phyloP scores from a whole-genome alignment of 37 sponge, comb jelly and placozoan genomes.

The Chondrosia reniformis region DNA sequence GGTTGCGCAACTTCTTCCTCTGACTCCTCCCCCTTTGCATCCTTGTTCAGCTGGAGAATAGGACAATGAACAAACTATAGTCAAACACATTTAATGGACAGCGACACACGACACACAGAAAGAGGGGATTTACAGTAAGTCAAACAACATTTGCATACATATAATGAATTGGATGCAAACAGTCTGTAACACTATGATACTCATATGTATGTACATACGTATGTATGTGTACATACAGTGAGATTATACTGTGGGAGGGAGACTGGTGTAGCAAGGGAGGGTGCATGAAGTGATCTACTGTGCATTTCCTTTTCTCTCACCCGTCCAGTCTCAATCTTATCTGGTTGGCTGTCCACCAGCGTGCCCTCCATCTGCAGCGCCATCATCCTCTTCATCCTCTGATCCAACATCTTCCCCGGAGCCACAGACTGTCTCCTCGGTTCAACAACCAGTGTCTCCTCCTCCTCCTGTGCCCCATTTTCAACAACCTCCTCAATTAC shows the following conservation, averaged over 20 bases:
- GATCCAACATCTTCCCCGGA: background rate
- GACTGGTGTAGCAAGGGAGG: no score
- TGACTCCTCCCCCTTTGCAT: background rate
- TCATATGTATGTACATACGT: background rate
- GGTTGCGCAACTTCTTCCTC: background rate
- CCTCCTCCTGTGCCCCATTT: background rate
- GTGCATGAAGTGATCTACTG: no score
- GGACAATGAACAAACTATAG: no score
- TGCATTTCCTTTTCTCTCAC: background rate
- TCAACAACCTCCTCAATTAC: background rate
- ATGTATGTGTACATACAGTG: no score
- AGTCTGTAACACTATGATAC: no score
- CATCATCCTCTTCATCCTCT: constrained; percentile 53
- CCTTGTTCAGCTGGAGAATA: background rate
- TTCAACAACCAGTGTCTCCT: background rate
- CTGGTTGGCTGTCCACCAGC: constrained; percentile 20
- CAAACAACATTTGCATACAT: no score
- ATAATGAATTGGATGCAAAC: no score
- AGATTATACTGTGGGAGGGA: no score
- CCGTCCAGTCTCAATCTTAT: constrained; percentile 5
- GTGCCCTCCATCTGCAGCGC: constrained; percentile 59
- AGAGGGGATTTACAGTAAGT: no score
- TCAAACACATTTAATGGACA: no score
- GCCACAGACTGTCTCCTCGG: background rate
- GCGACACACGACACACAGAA: no score